Conservation (phyloP, 1,140 invertebrate genomes). For the Rhyacophila brunnea region DNA sequence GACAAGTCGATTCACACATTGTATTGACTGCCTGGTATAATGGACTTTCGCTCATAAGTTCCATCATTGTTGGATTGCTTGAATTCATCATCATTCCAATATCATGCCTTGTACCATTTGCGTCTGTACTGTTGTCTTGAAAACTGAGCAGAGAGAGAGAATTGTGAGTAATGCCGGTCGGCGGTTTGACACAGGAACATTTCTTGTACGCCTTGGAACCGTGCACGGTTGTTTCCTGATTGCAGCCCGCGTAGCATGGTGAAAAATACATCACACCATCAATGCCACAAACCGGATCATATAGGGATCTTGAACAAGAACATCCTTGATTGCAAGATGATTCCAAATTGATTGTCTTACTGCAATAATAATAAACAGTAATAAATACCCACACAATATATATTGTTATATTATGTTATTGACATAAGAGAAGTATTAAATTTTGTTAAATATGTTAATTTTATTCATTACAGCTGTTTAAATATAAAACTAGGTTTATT, state of each 20-base stretch:
- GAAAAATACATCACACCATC: constrained; percentile 82
- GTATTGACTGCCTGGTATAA: constrained; percentile 61
- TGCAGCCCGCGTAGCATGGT: constrained; percentile 80
- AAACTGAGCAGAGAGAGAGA: background rate
- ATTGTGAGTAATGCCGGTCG: background rate
- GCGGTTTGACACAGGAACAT: constrained; percentile 53
- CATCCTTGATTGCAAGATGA: constrained; percentile 65
- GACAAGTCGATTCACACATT: constrained; percentile 64
- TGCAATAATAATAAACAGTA: constrained; percentile 31
- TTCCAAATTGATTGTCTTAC: constrained; percentile 41
- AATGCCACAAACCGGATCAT: constrained; percentile 73
- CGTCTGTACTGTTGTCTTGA: background rate
- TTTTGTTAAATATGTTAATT: too few species aligned
- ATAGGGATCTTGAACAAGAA: constrained; percentile 56
- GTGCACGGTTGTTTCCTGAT: constrained; percentile 43
- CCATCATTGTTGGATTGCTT: background rate
- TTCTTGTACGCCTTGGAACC: constrained; percentile 52
- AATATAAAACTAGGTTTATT: too few species aligned
- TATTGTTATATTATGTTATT: too few species aligned
- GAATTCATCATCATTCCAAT: constrained; percentile 6
- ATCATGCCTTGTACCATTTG: background rate
- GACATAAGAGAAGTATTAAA: too few species aligned
- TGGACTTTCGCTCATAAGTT: constrained; percentile 36
- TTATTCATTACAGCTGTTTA: too few species aligned
- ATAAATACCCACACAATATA: too few species aligned